These are phyloP conservation scores for Cheilosia vernalis DNA, from an alignment of 2,888 invertebrate species.

Conservation along the genomic window DNA sequence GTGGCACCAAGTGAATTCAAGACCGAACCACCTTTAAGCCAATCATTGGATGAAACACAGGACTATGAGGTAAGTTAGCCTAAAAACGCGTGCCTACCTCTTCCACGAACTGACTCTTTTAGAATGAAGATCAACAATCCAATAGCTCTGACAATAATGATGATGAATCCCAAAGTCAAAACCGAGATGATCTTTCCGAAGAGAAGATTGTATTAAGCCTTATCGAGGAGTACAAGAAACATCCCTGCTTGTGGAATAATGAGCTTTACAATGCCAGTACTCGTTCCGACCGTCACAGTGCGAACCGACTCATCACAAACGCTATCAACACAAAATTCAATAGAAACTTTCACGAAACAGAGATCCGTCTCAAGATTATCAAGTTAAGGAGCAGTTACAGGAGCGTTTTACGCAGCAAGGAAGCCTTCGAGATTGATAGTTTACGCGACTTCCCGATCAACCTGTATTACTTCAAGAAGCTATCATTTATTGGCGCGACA, in stretches of 20 bases:
- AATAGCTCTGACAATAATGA: too few species aligned
- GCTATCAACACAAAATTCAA: neutral
- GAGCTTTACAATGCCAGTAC: neutral
- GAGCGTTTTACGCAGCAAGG: slow-evolving; percentile 10
- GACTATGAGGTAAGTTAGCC: too few species aligned
- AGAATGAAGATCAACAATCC: neutral
- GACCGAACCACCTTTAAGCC: too few species aligned
- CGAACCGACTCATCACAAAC: neutral
- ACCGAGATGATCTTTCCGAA: neutral
- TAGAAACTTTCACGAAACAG: neutral
- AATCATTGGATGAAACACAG: too few species aligned
- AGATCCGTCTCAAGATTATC: neutral
- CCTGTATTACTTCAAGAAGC: slow-evolving; percentile 49
- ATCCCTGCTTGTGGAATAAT: slow-evolving; percentile 17
- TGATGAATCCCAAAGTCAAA: neutral
- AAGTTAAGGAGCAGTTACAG: neutral
- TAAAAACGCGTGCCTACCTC: too few species aligned
- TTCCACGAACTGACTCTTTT: too few species aligned
- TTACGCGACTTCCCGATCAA: neutral
- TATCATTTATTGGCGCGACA: slow-evolving; percentile 10
- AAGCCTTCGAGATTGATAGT: slow-evolving; percentile 38
- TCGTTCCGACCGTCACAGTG: neutral
- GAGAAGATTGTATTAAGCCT: neutral
- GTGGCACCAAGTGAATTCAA: too few species aligned
- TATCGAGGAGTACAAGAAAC: slow-evolving; percentile 14